These are phyloP conservation scores for Danio aesculapii DNA, from an alignment of 2,797 vertebrate species.

Conservation along the genomic window DNA sequence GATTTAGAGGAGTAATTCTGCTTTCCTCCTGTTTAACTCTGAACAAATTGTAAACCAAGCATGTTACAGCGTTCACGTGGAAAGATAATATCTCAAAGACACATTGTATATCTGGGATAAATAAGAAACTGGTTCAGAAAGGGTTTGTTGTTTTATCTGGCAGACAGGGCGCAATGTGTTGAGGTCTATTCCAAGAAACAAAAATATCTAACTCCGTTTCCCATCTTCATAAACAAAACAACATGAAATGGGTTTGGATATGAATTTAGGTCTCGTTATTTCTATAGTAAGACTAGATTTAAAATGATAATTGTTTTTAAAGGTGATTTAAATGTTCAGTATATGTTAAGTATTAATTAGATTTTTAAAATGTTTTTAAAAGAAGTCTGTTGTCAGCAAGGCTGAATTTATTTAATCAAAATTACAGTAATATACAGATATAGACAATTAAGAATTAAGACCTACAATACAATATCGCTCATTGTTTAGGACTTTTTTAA, in stretches of 20 bases:
- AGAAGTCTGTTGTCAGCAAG: background rate
- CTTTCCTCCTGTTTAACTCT: background rate
- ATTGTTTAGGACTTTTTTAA: too few relatives aligned
- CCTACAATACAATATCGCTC: too few relatives aligned
- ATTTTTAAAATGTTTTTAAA: background rate
- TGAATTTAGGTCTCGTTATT: background rate
- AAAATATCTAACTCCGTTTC: slow-evolving; percentile 5
- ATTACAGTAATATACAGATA: background rate
- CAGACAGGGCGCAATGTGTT: background rate
- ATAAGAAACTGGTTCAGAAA: background rate
- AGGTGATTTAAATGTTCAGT: too few relatives aligned
- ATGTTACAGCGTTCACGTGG: background rate
- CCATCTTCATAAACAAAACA: background rate
- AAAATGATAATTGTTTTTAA: background rate
- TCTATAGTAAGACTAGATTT: background rate
- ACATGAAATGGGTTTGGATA: background rate
- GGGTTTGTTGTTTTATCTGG: slow-evolving; percentile 3
- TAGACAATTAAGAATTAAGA: background rate
- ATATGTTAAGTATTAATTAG: too few relatives aligned
- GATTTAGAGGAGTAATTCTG: background rate
- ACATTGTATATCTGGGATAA: background rate
- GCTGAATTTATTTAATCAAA: background rate
- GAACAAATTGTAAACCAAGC: slow-evolving; percentile 1
- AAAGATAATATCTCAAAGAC: background rate
- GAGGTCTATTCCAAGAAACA: background rate